phyloP scores from a whole-genome alignment of 2,888 invertebrate genomes.

The Diploptera punctata region DNA sequence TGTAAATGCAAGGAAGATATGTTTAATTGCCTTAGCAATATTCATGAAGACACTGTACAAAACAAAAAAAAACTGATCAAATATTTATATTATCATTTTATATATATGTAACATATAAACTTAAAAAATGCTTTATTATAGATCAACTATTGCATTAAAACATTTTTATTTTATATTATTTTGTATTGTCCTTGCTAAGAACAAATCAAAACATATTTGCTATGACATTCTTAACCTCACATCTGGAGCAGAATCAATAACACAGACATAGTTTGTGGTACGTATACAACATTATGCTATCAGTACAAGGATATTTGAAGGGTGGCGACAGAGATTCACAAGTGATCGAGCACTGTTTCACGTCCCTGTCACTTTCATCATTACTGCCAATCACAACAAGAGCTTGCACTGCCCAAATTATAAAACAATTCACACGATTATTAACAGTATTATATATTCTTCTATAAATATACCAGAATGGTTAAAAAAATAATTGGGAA shows the following conservation, averaged over 20 bases:
- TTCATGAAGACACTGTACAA: constrained; percentile 15
- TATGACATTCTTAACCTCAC: too few species aligned
- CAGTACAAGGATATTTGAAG: neutral
- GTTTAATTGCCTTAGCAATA: constrained; percentile 11
- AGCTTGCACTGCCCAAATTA: neutral
- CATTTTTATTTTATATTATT: too few species aligned
- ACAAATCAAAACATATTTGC: neutral
- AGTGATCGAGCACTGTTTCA: constrained; percentile 6
- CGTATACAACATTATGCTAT: constrained; percentile 27
- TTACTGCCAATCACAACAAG: neutral
- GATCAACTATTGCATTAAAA: constrained; percentile 30
- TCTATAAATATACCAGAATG: too few species aligned
- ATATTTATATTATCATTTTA: constrained; percentile 27
- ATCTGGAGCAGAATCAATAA: neutral
- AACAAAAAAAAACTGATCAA: constrained; percentile 31
- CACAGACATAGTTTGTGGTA: constrained; percentile 26
- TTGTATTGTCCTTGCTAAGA: neutral
- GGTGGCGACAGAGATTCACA: constrained; percentile 3
- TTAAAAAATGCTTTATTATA: constrained; percentile 28
- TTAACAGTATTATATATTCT: too few species aligned
- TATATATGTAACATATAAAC: constrained; percentile 34
- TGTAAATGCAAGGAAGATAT: constrained; percentile 17
- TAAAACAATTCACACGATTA: too few species aligned
- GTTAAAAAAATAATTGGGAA: too few species aligned
- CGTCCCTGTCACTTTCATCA: neutral